Conservation (phyloP, 1,140 invertebrate species). For the Watersipora subatra region DNA sequence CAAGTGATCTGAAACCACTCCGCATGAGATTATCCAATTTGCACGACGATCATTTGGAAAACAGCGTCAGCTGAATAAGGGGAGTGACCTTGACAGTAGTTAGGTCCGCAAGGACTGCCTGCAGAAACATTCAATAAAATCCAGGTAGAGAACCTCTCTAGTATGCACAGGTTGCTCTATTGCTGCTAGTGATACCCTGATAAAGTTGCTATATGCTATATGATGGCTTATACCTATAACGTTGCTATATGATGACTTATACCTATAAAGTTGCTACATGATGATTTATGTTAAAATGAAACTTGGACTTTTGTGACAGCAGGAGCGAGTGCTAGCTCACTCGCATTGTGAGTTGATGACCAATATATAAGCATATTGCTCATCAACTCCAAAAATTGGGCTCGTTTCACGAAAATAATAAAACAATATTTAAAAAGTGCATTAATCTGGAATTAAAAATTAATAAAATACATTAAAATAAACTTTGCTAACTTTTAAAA, state of each 20-base stretch:
- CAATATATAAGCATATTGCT: too few species aligned
- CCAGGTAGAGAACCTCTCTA: constrained; percentile 3
- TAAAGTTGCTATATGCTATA: background rate
- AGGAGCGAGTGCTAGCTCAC: too few species aligned
- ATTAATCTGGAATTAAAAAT: too few species aligned
- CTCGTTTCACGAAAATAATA: too few species aligned
- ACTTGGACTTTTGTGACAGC: too few species aligned
- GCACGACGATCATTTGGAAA: constrained; percentile 34
- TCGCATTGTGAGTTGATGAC: too few species aligned
- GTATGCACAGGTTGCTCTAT: background rate
- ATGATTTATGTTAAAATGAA: background rate
- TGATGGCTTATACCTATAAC: background rate
- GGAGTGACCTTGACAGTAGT: constrained; percentile 78
- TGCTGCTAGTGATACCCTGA: background rate
- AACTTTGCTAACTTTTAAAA: too few species aligned
- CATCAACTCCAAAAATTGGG: too few species aligned
- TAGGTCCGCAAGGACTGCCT: constrained; percentile 73
- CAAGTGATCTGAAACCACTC: too few species aligned
- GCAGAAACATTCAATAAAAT: constrained; percentile 22
- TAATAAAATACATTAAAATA: too few species aligned
- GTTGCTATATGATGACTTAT: background rate
- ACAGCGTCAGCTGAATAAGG: constrained; percentile 49
- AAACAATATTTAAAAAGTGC: too few species aligned
- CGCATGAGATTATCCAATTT: too few species aligned
- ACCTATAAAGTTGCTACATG: background rate